Conservation (phyloP, 2,797 vertebrate species). For the Propithecus deckenii region DNA sequence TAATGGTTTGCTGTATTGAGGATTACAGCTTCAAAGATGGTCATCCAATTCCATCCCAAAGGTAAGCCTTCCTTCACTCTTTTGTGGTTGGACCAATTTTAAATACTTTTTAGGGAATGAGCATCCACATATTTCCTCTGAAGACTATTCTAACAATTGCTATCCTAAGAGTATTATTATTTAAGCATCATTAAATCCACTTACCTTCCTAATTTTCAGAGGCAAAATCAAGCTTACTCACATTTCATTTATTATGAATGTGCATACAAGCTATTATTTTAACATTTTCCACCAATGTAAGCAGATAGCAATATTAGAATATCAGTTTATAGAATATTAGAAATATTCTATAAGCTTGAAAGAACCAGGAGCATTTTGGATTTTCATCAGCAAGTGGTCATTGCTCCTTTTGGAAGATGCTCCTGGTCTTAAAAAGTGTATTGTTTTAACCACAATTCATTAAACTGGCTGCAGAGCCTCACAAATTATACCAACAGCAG, state of each 20-base stretch:
- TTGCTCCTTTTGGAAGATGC: neutral
- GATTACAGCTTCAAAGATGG: neutral
- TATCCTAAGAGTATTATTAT: neutral
- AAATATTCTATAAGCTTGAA: conserved; percentile 1
- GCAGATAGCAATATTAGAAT: neutral
- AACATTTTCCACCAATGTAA: neutral
- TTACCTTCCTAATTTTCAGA: neutral
- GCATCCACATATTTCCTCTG: neutral
- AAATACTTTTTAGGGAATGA: conserved; percentile 20
- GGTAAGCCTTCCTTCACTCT: neutral
- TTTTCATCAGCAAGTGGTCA: neutral
- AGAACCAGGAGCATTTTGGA: conserved; percentile 6
- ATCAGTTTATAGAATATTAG: neutral
- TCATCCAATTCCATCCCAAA: neutral
- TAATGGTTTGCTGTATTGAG: neutral
- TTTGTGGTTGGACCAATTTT: neutral
- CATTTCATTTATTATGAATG: conserved; percentile 17
- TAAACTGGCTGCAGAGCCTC: conserved; percentile 61
- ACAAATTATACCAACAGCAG: conserved; percentile 58
- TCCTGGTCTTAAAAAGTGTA: neutral
- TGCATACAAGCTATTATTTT: neutral
- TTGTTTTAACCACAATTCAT: conserved; percentile 62
- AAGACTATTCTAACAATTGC: neutral
- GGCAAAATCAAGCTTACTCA: neutral
- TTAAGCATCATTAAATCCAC: neutral